Evolutionary conservation across 1,140 invertebrate species (phyloP).

Genomic region (Danaus plexippus): DNA sequence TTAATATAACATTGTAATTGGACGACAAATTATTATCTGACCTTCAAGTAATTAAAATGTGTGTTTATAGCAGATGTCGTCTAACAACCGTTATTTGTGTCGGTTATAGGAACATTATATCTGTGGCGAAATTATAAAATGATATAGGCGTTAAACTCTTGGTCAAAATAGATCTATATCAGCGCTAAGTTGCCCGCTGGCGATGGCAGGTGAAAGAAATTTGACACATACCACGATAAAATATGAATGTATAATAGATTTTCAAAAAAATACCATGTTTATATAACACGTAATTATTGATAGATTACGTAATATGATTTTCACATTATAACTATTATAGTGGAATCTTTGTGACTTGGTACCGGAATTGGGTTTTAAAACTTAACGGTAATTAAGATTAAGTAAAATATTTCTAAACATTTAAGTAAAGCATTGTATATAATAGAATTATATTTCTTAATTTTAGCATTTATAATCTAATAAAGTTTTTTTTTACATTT

Average conservation of each 20-base stretch:
- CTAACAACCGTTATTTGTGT: not conserved
- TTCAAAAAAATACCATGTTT: not conserved
- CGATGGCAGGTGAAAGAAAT: conserved; percentile 15
- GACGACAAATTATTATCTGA: conserved; percentile 1
- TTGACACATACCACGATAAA: conserved; percentile 20
- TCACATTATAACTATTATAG: too few relatives aligned
- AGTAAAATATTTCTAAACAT: too few relatives aligned
- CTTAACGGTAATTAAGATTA: too few relatives aligned
- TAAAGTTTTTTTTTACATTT: conserved; percentile 23
- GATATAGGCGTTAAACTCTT: conserved; percentile 13
- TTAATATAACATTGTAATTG: too few relatives aligned
- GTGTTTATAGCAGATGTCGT: conserved; percentile 7
- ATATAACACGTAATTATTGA: too few relatives aligned
- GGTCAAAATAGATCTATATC: conserved; percentile 7
- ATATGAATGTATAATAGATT: conserved; percentile 11
- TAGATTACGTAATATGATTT: too few relatives aligned
- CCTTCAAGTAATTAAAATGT: not conserved
- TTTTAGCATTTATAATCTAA: conserved; percentile 11
- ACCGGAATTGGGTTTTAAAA: too few relatives aligned
- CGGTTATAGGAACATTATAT: too few relatives aligned
- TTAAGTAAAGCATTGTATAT: too few relatives aligned
- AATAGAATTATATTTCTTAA: too few relatives aligned
- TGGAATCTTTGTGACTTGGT: too few relatives aligned
- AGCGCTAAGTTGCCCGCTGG: conserved; percentile 5
- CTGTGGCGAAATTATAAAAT: not conserved